Evolutionary conservation across 2,888 invertebrate genomes (phyloP), one percentile per base, ranked within the genome.

Genomic region (Theretra japonica): DNA sequence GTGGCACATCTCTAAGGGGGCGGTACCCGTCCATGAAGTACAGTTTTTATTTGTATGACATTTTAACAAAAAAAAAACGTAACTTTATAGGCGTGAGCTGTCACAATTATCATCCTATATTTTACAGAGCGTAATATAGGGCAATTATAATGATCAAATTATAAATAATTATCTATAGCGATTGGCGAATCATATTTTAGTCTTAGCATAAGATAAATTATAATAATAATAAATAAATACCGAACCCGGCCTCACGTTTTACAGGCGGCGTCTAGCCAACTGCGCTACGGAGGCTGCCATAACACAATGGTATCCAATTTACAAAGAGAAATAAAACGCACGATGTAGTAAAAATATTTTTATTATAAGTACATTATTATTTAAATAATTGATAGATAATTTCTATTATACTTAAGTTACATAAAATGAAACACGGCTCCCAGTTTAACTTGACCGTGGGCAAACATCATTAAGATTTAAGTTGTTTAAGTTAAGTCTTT

Each of bases 271-370:
- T n/a, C n/a, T n/a, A n/a, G n/a, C n/a, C n/a, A n/a, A n/a, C n/a
- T n/a, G n/a, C n/a, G n/a, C n/a, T n/a, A n/a, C n/a, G n/a, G n/a
- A n/a, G n/a, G n/a, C n/a, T n/a, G n/a, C n/a, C n/a, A n/a, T 5
- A n/a, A 5, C 53, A 6, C 5, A n/a, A n/a, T 6, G 19, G 6
- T n/a, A n/a, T 6, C 50, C n/a, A 1, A 19, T 6, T 17, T 19
- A 17, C 7, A 33, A 6, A 41, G 41, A 15, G 17, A 48, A 65
- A 65, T 65, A 72, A 80, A 79, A 79, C 72, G 68, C 74, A n/a
- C 65, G 76, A 74, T 74, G 79, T 79, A 82, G 76, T 83, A 82
- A 81, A 82, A 82, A 80, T 80, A 77, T 75, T 74, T 76, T 76
- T 73, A 76, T 76, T 79, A 75, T 79, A 82, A 78, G 79, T 80